Base-by-base conservation (phyloP, 53 echinoderm and acorn worm species). In the Astropecten irregularis region DNA sequence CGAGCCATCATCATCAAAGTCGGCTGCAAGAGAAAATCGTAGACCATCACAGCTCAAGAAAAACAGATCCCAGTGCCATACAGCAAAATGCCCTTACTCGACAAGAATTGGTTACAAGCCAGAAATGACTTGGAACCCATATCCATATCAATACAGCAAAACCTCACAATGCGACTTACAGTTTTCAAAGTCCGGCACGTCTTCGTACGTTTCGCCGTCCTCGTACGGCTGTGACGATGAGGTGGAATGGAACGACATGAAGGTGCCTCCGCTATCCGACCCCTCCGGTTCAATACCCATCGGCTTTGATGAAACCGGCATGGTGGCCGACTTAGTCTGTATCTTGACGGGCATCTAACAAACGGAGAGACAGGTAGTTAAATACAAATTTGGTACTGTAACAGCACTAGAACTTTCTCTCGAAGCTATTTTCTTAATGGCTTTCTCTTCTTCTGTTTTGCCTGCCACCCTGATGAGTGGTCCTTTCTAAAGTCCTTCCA, bases 201-300 rank as follows among this genome's bases (percentile, higher is more conserved):
- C 66, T 58, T 72, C 72, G 10, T 57, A 71, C 8, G 7, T 26
- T 0, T 21, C 4, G 1, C n/a, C 37, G 19, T 85, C 61, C 11
- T 59, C 62, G n/a, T 72, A 59, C 0, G 37, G 51, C 15, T 85
- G 73, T 16, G 60, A 79, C 11, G 79, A 79, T 0, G 47, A 47
- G 62, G 39, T 76, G 29, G 79, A 79, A 18, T 79, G 35, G 21
- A 79, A 79, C 5, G 79, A 79, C 0, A 73, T 27, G 27, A 73
- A 55, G 2, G 85, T 85, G 16, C 85, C 85, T 16, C 85, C 85
- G 38, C 85, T 85, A 23, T 85, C 85, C 4, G 61, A 61, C 32
- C 22, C 73, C 14, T 85, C 85, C 42, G 38, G 83, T 20, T 83
- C 51, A 14, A n/a, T 68, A 37, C 69, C 31, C n/a, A 73, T 52